Evolutionary conservation across 1,140 invertebrate genomes (phyloP).

Genomic region (Drosophila willistoni): DNA sequence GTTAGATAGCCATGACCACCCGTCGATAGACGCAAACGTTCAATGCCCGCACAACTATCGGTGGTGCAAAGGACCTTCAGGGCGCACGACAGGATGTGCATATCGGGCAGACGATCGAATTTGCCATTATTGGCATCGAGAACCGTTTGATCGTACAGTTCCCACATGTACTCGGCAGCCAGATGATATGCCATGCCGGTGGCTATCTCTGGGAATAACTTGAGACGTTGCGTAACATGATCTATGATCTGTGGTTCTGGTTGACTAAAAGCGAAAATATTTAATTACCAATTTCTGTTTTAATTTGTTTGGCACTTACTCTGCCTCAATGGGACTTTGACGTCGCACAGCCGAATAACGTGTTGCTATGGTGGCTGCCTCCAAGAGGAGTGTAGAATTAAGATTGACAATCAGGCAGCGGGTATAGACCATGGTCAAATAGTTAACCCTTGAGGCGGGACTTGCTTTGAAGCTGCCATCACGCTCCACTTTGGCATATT

Average conservation of each 20-base stretch:
- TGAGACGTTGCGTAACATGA: constrained; percentile 96
- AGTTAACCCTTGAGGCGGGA: constrained; percentile 92
- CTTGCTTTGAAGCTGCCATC: constrained; percentile 95
- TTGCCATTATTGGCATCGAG: constrained; percentile 91
- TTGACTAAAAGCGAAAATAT: constrained; percentile 71
- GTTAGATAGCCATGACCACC: constrained; percentile 97
- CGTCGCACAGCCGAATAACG: constrained; percentile 94
- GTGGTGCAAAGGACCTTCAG: constrained; percentile 93
- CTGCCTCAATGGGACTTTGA: constrained; percentile 92
- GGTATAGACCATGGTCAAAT: constrained; percentile 97
- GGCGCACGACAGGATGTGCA: constrained; percentile 95
- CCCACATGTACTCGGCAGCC: constrained; percentile 89
- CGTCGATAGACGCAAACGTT: constrained; percentile 91
- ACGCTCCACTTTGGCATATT: constrained; percentile 92
- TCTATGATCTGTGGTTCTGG: constrained; percentile 95
- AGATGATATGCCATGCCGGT: constrained; percentile 90
- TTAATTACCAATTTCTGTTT: background rate
- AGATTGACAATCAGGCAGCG: constrained; percentile 91
- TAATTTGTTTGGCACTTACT: constrained; percentile 85
- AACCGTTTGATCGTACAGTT: constrained; percentile 92
- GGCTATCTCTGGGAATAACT: constrained; percentile 93
- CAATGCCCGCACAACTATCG: constrained; percentile 90
- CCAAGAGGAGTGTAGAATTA: constrained; percentile 88
- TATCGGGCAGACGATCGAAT: constrained; percentile 90
- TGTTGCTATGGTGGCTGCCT: constrained; percentile 92